Evolutionary conservation across 2,113 vertebrate species (phyloP).

Genomic region (Morphnarchus princeps): DNA sequence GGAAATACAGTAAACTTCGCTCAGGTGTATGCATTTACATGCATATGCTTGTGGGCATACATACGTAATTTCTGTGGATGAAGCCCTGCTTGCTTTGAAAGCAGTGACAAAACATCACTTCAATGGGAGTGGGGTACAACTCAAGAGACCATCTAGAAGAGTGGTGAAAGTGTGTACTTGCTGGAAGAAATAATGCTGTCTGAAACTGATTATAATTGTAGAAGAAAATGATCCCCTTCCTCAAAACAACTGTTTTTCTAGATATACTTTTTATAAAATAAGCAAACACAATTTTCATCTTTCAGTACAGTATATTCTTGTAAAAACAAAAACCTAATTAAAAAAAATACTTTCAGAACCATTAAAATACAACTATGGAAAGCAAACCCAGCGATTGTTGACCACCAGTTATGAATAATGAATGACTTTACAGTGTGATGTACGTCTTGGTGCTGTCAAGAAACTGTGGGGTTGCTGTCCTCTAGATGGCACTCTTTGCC

Average conservation of each 20-base stretch:
- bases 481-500: conserved; percentile 43
- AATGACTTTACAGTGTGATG: background rate
- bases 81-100: background rate
- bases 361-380: background rate
- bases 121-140: background rate
- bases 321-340: background rate
- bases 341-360: background rate
- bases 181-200: background rate
- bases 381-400: background rate
- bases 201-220: background rate
- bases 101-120: background rate
- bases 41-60: background rate
- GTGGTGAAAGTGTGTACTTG: background rate
- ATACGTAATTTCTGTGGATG: background rate
- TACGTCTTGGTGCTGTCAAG: accelerated
- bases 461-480: background rate
- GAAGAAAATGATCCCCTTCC: background rate
- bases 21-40: background rate
- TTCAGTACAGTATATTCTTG: background rate
- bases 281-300: background rate
- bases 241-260: background rate
- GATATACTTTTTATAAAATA: background rate
- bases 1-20: background rate
- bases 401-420: background rate
- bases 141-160: background rate